These are phyloP conservation scores for Mixornis gularis DNA, from an alignment of 2,113 vertebrate species.

Conservation along the genomic window DNA sequence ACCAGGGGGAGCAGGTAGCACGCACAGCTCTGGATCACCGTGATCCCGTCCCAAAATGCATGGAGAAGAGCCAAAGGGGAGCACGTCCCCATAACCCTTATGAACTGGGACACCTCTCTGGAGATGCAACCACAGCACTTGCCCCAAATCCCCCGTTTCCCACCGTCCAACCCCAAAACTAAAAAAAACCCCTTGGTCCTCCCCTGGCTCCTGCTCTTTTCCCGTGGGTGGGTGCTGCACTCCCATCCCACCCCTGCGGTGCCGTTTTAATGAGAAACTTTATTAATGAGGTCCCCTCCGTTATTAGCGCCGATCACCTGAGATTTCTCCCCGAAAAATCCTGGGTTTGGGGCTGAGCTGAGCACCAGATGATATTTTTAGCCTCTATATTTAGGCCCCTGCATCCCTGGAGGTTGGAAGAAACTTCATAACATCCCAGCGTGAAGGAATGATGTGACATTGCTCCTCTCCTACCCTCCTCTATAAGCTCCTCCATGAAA, in stretches of 20 bases:
- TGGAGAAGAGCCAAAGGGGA: neutral
- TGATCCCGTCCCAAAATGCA: neutral
- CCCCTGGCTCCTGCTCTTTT: neutral
- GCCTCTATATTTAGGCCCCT: conserved; percentile 71
- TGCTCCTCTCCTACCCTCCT: conserved; percentile 31
- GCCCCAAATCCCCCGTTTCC: conserved; percentile 52
- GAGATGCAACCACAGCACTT: neutral
- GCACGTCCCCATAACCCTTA: neutral
- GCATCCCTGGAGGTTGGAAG: conserved; percentile 63
- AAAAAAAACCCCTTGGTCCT: neutral
- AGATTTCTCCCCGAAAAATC: conserved; percentile 8
- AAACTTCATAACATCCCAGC: conserved; percentile 39
- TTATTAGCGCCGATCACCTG: conserved; percentile 26
- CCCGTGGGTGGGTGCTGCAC: neutral
- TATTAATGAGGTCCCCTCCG: neutral
- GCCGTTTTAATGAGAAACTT: conserved; percentile 19
- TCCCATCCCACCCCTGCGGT: neutral
- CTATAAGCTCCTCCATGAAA: neutral
- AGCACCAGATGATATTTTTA: conserved; percentile 55
- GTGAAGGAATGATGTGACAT: conserved; percentile 64
- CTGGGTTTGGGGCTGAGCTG: neutral
- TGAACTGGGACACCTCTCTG: neutral
- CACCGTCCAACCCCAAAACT: conserved; percentile 19
- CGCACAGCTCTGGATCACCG: neutral
- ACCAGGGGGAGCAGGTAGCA: neutral